These are phyloP conservation scores for Brachionichthys hirsutus DNA, from an alignment of 2,113 vertebrate genomes.

Conservation along the genomic window DNA sequence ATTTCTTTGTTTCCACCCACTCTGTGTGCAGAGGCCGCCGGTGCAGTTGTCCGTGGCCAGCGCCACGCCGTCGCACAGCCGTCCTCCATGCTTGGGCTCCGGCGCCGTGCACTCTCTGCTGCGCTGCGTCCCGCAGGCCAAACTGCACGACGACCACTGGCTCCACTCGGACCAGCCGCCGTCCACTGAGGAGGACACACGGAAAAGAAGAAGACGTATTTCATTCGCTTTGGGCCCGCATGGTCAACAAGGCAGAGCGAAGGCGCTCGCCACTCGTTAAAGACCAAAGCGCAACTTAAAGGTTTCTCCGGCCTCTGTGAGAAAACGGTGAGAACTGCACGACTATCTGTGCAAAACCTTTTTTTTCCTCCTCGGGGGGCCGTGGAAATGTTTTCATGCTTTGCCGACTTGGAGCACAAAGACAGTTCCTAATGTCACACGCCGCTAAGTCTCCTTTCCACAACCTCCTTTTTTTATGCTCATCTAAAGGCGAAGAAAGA, in stretches of 20 bases:
- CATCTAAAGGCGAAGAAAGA: slow-evolving; percentile 69
- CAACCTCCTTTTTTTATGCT: slow-evolving; percentile 48
- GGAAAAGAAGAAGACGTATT: slow-evolving; percentile 1
- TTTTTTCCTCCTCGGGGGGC: slow-evolving; percentile 29
- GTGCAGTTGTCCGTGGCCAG: slow-evolving; percentile 91
- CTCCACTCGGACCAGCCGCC: slow-evolving; percentile 91
- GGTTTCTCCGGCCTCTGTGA: slow-evolving; percentile 3
- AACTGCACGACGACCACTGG: slow-evolving; percentile 86
- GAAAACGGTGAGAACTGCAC: slow-evolving; percentile 9
- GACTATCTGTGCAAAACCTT: slow-evolving; percentile 17
- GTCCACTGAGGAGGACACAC: slow-evolving; percentile 71
- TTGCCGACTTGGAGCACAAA: slow-evolving; percentile 27
- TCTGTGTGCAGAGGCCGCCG: slow-evolving; percentile 93
- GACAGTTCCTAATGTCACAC: slow-evolving; percentile 37
- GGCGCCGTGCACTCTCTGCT: slow-evolving; percentile 85
- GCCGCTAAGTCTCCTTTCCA: slow-evolving; percentile 51
- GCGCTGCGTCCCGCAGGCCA: slow-evolving; percentile 82
- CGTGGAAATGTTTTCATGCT: slow-evolving; percentile 14
- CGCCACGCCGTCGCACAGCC: slow-evolving; percentile 84
- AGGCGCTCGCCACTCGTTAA: neutral
- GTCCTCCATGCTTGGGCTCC: slow-evolving; percentile 85
- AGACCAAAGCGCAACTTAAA: neutral
- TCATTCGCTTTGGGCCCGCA: neutral
- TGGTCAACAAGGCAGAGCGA: neutral
- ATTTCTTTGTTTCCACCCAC: slow-evolving; percentile 69